Evolutionary conservation across 2,888 invertebrate genomes (phyloP), one percentile per base, ranked within the genome.

Genomic region (Drosophila nigritarsus): DNA sequence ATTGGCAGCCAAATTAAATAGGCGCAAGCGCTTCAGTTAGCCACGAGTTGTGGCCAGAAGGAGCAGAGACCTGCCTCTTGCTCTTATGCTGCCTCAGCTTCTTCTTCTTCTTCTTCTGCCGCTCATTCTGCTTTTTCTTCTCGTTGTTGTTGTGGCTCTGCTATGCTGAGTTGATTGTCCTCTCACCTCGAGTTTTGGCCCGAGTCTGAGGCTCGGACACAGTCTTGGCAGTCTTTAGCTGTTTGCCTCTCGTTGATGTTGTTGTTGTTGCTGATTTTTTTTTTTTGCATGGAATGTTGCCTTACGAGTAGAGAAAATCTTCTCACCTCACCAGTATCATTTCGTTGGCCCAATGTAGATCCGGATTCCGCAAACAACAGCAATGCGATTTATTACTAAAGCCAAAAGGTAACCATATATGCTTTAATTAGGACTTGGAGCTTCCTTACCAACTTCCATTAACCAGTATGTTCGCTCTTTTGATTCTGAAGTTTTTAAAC

Each of bases 1-100:
- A 84, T 75, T 87, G 81, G 79, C 90, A 90, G 89, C 89, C 90
- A 86, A 90, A 86, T 90, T 90, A 89, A 90, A 86, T 86, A 90
- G 90, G 89, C 87, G 85, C 90, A 89, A 89, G 89, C 83, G 79
- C 84, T 83, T 87, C 69, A 89, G 89, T 83, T 83, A 87, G 83
- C 83, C 83, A 89, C 82, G 83, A 84, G 89, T 87, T 83, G 59
- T 59, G 70, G 65, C 73, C 73, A 77, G 59, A 73, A 73, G 78
- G 78, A 83, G 83, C 69, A 65, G 69, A 70, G 60, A 36, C 9
- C 61, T 71, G 69, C 61, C 64, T 40, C 30, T 40, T 55, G 27
- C 34, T 9, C 34, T 34, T 24, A 6, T 6, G 9, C 11, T 5
- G 27, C 15, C 24, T 11, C 24, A 24, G 36, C 11, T 38, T 24